A percentile compares a stretch with the other conserved stretches of the same genome.
Conservation (phyloP, 2,113 vertebrate genomes). For the Rhabdomys dilectus region DNA sequence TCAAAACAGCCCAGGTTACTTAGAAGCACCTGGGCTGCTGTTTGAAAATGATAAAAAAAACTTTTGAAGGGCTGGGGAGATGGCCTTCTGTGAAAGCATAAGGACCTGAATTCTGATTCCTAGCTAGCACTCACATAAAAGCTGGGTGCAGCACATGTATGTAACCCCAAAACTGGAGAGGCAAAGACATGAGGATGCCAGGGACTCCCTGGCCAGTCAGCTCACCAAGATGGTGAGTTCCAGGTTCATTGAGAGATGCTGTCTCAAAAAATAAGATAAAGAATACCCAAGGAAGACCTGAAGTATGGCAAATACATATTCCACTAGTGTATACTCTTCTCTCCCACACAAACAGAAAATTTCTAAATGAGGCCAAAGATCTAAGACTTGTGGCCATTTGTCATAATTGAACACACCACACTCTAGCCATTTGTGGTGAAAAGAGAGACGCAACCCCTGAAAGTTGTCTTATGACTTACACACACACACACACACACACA, state of each 20-base stretch:
- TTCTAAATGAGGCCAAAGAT: slow-evolving; percentile 8
- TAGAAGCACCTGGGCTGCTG: too few relatives aligned
- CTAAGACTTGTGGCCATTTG: not conserved
- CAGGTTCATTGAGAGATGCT: not conserved
- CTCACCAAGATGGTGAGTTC: not conserved
- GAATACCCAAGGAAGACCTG: not conserved
- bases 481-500: not conserved
- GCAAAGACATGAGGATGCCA: not conserved
- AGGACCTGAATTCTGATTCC: not conserved
- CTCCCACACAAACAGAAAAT: not conserved
- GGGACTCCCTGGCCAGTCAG: not conserved
- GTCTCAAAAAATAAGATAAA: not conserved
- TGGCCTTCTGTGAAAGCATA: not conserved
- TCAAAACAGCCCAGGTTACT: not conserved
- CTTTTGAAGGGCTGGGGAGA: not conserved
- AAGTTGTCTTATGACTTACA: not conserved
- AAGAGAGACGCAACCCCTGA: not conserved
- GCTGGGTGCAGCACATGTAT: not conserved
- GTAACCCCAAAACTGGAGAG: not conserved
- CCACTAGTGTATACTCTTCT: too few relatives aligned
- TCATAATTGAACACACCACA: not conserved
- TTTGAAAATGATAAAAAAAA: not conserved
- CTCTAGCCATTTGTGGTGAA: not conserved
- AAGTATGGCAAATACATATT: not conserved
- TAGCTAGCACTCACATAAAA: not conserved